These are phyloP conservation scores for Tenthredo distinguenda DNA, from an alignment of 2,888 invertebrate species.

Conservation along the genomic window DNA sequence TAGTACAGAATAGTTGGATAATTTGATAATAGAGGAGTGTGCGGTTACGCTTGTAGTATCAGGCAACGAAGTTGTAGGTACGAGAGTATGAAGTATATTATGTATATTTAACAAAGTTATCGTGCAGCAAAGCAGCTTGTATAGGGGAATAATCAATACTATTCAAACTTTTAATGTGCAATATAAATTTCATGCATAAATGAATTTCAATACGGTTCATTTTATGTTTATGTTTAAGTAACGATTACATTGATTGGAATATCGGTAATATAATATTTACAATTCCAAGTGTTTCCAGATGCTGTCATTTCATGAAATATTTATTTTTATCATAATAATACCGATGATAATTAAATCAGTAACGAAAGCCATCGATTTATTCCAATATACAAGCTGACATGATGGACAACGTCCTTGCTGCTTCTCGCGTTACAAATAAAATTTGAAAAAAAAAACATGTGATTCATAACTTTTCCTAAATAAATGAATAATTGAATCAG, in stretches of 20 bases:
- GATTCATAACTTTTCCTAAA: not conserved
- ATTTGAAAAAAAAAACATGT: not conserved
- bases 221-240: constrained; percentile 39
- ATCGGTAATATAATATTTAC: constrained; percentile 37
- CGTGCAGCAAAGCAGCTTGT: not conserved
- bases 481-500: no score
- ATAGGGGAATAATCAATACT: constrained; percentile 43
- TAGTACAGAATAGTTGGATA: not conserved
- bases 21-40: not conserved
- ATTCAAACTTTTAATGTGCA: constrained; percentile 44
- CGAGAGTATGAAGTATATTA: not conserved
- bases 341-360: not conserved
- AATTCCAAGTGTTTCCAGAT: constrained; percentile 22
- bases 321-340: constrained; percentile 15
- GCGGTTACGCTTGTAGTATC: not conserved
- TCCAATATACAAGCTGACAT: not conserved
- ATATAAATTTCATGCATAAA: constrained; percentile 51
- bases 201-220: constrained; percentile 32
- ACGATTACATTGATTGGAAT: constrained; percentile 26
- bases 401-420: not conserved
- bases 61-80: not conserved
- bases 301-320: constrained; percentile 32
- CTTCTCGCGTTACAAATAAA: not conserved
- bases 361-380: not conserved
- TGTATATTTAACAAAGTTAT: constrained; percentile 26